These are phyloP conservation scores for Otolemur crassicaudatus DNA, from an alignment of 2,797 vertebrate species.

Conservation along the genomic window DNA sequence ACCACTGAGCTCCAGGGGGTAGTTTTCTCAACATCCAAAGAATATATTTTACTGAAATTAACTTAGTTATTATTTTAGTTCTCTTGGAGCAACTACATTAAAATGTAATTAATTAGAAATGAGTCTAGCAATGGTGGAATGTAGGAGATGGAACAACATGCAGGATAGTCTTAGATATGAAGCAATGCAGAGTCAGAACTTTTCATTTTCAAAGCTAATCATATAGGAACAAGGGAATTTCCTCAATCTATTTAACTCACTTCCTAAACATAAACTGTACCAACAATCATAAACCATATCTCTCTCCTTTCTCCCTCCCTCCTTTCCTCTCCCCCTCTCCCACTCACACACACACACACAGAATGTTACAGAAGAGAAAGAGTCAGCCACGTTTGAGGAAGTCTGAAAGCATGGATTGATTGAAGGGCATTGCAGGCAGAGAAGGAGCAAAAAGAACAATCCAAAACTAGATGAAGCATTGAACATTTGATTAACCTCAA, in stretches of 20 bases:
- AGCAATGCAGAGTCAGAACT: neutral
- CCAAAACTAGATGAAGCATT: neutral
- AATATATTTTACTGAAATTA: constrained; percentile 75
- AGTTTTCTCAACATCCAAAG: constrained; percentile 69
- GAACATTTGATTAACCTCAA: neutral
- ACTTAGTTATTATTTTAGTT: constrained; percentile 54
- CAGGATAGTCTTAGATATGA: constrained; percentile 15
- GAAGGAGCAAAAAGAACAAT: neutral
- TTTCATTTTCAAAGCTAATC: constrained; percentile 8
- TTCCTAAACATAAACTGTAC: neutral
- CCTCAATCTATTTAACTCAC: neutral
- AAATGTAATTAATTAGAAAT: constrained; percentile 75
- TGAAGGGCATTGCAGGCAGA: neutral
- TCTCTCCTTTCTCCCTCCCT: neutral
- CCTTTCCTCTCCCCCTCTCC: too few species aligned
- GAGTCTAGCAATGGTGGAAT: constrained; percentile 46
- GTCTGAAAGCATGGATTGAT: neutral
- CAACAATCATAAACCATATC: neutral
- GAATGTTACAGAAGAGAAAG: neutral
- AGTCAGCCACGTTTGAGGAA: neutral
- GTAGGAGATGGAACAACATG: neutral
- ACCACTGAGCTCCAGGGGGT: neutral
- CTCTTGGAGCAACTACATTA: constrained; percentile 59
- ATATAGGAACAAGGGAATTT: neutral
- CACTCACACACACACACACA: neutral